phyloP scores from a whole-genome alignment of 2,888 invertebrate species.

The Hypsopygia costalis region DNA sequence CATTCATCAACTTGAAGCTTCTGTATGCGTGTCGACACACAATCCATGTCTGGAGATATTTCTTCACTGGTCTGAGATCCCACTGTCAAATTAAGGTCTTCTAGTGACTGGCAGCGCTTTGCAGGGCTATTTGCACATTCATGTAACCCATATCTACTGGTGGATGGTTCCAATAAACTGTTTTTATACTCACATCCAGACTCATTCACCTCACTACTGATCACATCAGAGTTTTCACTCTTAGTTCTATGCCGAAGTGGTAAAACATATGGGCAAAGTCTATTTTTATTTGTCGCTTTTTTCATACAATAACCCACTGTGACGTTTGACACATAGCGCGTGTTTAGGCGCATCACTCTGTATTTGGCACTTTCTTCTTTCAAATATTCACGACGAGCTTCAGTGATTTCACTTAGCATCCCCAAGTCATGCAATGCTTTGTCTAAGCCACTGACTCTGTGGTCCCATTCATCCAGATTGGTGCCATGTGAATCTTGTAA shows the following conservation, averaged over 20 bases:
- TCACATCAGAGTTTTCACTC: constrained; percentile 82
- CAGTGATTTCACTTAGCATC: constrained; percentile 81
- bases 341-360: constrained; percentile 78
- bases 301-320: constrained; percentile 82
- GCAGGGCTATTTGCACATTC: constrained; percentile 55
- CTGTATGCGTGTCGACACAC: constrained; percentile 82
- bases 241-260: constrained; percentile 81
- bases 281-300: constrained; percentile 72
- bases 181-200: constrained; percentile 49
- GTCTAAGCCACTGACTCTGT: constrained; percentile 50
- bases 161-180: constrained; percentile 62
- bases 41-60: constrained; percentile 79
- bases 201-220: constrained; percentile 55
- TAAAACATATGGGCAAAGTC: constrained; percentile 81
- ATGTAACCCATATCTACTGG: constrained; percentile 48
- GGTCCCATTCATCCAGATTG: constrained; percentile 50
- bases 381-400: constrained; percentile 79
- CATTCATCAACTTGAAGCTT: constrained; percentile 82
- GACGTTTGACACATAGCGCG: constrained; percentile 82
- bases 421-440: constrained; percentile 81
- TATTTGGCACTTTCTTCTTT: constrained; percentile 71
- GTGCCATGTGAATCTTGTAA: no score
- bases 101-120: constrained; percentile 82
- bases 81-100: constrained; percentile 72
- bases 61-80: constrained; percentile 54